A percentile compares a stretch with the other conserved stretches of the same genome.
phyloP scores from a whole-genome alignment of 1,140 invertebrate species.

The Araneus ventricosus region DNA sequence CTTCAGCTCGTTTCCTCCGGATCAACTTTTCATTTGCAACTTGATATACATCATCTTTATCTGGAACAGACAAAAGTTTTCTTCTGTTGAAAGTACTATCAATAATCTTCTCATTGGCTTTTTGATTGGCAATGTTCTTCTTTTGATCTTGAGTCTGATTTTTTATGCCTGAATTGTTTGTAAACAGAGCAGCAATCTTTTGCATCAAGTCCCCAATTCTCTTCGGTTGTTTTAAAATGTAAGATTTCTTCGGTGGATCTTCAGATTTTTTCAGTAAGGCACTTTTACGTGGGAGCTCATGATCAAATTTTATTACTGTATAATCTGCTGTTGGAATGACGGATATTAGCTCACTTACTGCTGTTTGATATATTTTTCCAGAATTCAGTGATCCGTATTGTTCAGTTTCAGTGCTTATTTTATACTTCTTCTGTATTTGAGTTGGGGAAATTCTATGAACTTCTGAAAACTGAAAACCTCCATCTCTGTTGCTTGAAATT shows the following conservation, averaged over 20 bases:
- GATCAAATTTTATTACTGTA: slow-evolving; percentile 65
- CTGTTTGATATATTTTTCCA: slow-evolving; percentile 76
- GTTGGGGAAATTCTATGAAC: not conserved
- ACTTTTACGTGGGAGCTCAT: not conserved
- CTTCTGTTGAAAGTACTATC: not conserved
- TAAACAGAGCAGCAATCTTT: slow-evolving; percentile 43
- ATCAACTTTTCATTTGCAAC: not conserved
- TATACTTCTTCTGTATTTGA: not conserved
- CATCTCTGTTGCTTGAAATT: not conserved
- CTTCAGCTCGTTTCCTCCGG: not conserved
- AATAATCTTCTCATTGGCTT: not conserved
- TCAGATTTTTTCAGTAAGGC: not conserved
- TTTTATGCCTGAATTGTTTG: not conserved
- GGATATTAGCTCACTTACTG: slow-evolving; percentile 65
- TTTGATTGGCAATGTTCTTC: not conserved
- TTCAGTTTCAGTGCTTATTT: slow-evolving; percentile 50
- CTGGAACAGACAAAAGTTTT: slow-evolving; percentile 33
- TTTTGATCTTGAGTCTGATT: not conserved
- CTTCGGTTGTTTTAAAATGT: slow-evolving; percentile 11
- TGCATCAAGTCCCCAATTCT: slow-evolving; percentile 21
- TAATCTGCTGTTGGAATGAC: slow-evolving; percentile 22
- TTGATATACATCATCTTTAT: not conserved
- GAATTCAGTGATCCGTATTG: slow-evolving; percentile 73
- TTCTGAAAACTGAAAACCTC: not conserved
- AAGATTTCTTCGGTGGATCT: not conserved